Evolutionary conservation across 2,797 vertebrate genomes (phyloP), one percentile per base, ranked within the genome.

Genomic region (Pelobates cultripes): DNA sequence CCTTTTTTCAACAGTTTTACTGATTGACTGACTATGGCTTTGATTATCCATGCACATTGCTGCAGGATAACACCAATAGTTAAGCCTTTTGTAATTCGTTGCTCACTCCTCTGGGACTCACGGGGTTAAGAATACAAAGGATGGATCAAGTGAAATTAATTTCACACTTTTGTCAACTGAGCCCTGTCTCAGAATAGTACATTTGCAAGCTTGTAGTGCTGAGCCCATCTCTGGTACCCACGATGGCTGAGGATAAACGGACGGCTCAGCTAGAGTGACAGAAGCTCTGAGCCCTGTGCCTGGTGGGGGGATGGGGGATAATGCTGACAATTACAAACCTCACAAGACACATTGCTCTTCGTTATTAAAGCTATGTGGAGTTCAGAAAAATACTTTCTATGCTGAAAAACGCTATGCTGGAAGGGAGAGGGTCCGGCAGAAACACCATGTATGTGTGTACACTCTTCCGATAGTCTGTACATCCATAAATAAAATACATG

Each of bases 1-100:
- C 28, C 92, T 91, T 89, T 89, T 89, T 88, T 88, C 84, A 86
- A 88, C 85, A 92, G 90, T 89, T 92, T 93, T 86, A 84, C 84
- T 80, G 86, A 84, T 81, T 86, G 88, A 75, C 85, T 80, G 88
- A 75, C 85, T 80, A 44, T 82, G 86, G 86, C 89, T 86, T 51
- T 91, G 88, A 90, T 93, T 90, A 90, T 86, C 88, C 86, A 85
- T 89, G 88, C 82, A 83, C 93, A 89, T 28, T 86, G 88, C 90
- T 89, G 70, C 0, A 0, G 87, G 89, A 87, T 79, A 83, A 40
- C 3, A 88, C 88, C 86, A 83, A 86, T 87, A 87, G 71, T 88
- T 57, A 86, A 88, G 89, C 7, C n/a, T 64, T 12, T 15, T 57
- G 13, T 12, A 57, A 3, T 57, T 12, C n/a, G 28, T 40, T 10